Percentiles rank a stretch among this genome's conserved stretches.
phyloP scores from a whole-genome alignment of 1,140 invertebrate species.

The Metaphire vulgaris region DNA sequence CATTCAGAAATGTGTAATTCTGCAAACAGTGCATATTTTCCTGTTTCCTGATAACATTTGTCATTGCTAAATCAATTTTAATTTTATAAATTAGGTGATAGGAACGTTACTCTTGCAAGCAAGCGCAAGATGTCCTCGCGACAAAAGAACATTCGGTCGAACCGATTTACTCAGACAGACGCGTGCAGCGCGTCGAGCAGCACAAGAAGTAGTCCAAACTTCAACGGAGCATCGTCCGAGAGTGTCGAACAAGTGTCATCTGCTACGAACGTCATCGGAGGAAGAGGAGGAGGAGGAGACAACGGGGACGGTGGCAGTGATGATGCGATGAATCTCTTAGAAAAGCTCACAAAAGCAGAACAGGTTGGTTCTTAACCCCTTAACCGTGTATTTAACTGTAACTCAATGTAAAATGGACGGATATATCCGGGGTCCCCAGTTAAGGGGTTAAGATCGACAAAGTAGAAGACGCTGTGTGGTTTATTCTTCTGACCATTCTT shows the following conservation, averaged over 20 bases:
- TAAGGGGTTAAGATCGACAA: too few species aligned
- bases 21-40: too few species aligned
- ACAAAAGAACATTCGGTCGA: constrained; percentile 36
- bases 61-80: too few species aligned
- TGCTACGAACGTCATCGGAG: too few species aligned
- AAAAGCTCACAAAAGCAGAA: not conserved
- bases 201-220: constrained; percentile 14
- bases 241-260: not conserved
- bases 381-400: too few species aligned
- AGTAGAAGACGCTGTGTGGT: not conserved
- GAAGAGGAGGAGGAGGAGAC: not conserved
- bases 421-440: too few species aligned
- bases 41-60: too few species aligned
- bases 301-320: not conserved
- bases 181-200: constrained; percentile 8
- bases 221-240: not conserved
- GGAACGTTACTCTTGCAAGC: constrained; percentile 42
- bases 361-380: not conserved
- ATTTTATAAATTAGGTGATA: too few species aligned
- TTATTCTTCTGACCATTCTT: not conserved
- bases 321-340: not conserved
- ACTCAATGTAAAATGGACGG: too few species aligned
- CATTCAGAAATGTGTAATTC: too few species aligned
- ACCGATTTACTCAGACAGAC: constrained; percentile 45
- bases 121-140: constrained; percentile 49